Percentiles rank a stretch among this genome's conserved stretches.
phyloP scores from a whole-genome alignment of 2,797 vertebrate genomes.

The Aplochiton taeniatus region DNA sequence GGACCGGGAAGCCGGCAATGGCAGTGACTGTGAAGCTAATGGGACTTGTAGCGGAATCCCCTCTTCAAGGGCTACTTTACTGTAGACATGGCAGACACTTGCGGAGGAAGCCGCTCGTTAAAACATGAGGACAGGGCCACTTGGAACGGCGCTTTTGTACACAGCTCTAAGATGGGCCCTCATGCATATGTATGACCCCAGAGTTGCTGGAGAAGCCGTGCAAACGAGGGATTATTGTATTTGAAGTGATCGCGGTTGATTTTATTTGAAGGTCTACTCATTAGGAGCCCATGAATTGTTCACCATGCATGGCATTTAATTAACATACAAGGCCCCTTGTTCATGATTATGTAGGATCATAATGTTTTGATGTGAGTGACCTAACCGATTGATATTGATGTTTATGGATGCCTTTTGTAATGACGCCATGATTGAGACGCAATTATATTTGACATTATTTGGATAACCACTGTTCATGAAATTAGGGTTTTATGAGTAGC shows the following conservation, averaged over 20 bases:
- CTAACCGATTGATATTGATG: no score
- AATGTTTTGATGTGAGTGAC: no score
- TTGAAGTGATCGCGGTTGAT: slow-evolving; percentile 32
- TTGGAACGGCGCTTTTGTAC: slow-evolving; percentile 48
- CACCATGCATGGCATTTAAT: not conserved
- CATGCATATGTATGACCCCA: slow-evolving; percentile 52
- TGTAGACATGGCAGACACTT: slow-evolving; percentile 49
- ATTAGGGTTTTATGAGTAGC: no score
- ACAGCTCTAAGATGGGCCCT: slow-evolving; percentile 41
- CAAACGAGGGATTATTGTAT: slow-evolving; percentile 36
- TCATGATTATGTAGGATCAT: no score
- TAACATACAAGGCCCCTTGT: no score
- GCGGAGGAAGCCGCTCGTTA: slow-evolving; percentile 54
- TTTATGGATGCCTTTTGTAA: no score
- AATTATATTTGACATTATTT: no score
- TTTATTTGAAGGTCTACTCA: slow-evolving; percentile 42
- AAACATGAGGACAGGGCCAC: slow-evolving; percentile 31
- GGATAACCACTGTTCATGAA: no score
- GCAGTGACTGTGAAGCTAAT: slow-evolving; percentile 44
- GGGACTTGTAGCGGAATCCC: slow-evolving; percentile 50
- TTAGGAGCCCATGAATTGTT: slow-evolving; percentile 12
- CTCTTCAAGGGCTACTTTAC: not conserved
- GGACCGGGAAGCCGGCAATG: slow-evolving; percentile 6
- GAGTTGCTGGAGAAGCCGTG: slow-evolving; percentile 34
- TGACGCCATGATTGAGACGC: no score